Conservation (phyloP, 2,888 invertebrate species). For the Eupithecia subumbrata region DNA sequence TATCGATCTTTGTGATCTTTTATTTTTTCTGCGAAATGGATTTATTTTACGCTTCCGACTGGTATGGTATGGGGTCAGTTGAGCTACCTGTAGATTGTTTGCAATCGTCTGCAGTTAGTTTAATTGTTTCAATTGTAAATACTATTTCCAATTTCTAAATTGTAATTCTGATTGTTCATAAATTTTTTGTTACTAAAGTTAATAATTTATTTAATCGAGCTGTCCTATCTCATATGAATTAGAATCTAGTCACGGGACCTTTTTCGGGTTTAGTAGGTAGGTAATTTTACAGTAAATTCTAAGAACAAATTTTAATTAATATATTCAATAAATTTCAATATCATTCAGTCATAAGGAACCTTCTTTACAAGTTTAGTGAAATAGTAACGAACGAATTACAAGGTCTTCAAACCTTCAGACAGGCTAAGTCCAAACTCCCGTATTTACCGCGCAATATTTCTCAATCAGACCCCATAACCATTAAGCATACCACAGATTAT, state of each 20-base stretch:
- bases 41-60: too few species aligned
- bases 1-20: background rate
- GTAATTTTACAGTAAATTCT: background rate
- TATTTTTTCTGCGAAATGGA: background rate
- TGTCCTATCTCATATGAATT: background rate
- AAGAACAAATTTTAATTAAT: background rate
- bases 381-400: constrained; percentile 1
- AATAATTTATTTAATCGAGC: background rate
- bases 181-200: too few species aligned
- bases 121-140: too few species aligned
- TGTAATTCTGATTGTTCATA: too few species aligned
- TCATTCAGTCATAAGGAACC: background rate
- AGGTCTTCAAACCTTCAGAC: background rate
- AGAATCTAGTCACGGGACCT: background rate
- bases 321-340: too few species aligned
- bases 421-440: constrained; percentile 16
- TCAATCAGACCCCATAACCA: constrained; percentile 63
- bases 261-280: background rate
- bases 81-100: too few species aligned
- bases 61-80: too few species aligned
- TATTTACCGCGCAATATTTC: constrained; percentile 54
- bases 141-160: too few species aligned
- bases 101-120: too few species aligned
- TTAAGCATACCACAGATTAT: constrained; percentile 38
- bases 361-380: background rate